phyloP scores from a whole-genome alignment of 2,888 invertebrate genomes.

The Xestoiulus laeticollis region DNA sequence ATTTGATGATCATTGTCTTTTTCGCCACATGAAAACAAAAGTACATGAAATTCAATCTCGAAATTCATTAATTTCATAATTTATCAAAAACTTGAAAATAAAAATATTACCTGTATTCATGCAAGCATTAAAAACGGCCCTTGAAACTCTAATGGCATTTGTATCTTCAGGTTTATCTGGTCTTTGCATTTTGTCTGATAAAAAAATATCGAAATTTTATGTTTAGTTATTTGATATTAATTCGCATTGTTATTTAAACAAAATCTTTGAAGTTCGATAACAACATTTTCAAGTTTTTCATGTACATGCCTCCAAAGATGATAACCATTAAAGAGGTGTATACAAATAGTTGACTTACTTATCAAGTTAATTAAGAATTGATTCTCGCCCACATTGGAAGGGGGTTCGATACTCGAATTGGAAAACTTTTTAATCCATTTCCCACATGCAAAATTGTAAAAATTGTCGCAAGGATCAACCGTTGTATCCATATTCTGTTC shows the following conservation, averaged over 20 bases:
- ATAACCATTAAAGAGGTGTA: too few species aligned
- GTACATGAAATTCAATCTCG: too few species aligned
- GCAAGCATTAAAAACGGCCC: constrained; percentile 47
- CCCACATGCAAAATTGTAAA: not conserved
- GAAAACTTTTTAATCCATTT: not conserved
- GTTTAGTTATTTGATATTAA: too few species aligned
- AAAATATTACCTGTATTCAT: constrained; percentile 47
- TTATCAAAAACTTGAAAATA: not conserved
- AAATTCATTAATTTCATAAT: too few species aligned
- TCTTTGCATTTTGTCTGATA: constrained; percentile 44
- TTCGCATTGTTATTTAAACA: too few species aligned
- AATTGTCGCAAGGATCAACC: not conserved
- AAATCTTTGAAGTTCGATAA: too few species aligned
- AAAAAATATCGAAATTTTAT: too few species aligned
- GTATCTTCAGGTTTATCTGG: constrained; percentile 30
- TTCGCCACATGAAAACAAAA: constrained; percentile 9
- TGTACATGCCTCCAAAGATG: too few species aligned
- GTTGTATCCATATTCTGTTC: not conserved
- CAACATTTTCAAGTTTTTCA: too few species aligned
- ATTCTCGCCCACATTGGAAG: not conserved
- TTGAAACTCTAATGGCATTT: constrained; percentile 31
- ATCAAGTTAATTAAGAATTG: not conserved
- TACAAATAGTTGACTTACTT: not conserved
- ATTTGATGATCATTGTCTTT: not conserved
- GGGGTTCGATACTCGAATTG: not conserved